Conservation (phyloP, 2,113 vertebrate genomes). For the Onychostruthus taczanowskii region DNA sequence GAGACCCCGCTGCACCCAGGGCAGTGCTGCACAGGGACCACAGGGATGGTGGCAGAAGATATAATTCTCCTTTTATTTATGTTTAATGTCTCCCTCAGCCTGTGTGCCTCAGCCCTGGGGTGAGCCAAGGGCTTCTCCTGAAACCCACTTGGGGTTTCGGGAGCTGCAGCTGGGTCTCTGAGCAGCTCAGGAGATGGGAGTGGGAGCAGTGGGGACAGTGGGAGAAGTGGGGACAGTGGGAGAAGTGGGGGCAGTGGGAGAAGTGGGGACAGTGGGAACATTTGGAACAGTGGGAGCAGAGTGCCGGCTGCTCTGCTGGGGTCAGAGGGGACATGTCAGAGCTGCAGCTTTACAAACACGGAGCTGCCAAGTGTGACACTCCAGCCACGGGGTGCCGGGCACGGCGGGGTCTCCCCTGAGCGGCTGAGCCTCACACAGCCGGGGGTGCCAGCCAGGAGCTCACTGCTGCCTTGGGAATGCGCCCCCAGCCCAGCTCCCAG, state of each 20-base stretch:
- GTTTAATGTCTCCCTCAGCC: neutral
- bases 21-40: neutral
- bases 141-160: neutral
- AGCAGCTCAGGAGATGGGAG: neutral
- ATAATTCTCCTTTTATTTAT: neutral
- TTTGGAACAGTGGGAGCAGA: neutral
- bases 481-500: neutral
- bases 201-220: neutral
- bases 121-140: neutral
- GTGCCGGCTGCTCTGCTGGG: neutral
- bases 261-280: neutral
- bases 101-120: neutral
- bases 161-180: neutral
- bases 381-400: neutral
- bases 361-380: neutral
- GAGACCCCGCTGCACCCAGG: neutral
- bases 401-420: accelerated
- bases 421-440: neutral
- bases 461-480: neutral
- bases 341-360: neutral
- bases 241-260: too few relatives aligned
- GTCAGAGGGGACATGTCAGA: neutral
- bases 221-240: too few relatives aligned
- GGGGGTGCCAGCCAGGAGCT: neutral
- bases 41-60: neutral